phyloP scores from a whole-genome alignment of 1,140 invertebrate species.

The Drosophila seguyi region DNA sequence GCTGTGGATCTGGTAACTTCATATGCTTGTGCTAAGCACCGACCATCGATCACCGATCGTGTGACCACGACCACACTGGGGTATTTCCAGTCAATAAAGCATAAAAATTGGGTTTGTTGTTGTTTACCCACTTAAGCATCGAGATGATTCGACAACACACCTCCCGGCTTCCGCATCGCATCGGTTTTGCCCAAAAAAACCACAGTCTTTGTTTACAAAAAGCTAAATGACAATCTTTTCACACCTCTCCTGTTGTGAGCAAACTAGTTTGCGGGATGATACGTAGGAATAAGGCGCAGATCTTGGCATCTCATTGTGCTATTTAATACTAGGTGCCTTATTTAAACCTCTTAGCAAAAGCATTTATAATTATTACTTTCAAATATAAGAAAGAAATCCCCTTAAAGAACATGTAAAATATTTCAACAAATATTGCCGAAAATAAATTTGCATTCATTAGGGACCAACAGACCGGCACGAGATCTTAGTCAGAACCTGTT shows the following conservation, averaged over 20 bases:
- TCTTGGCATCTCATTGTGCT: constrained; percentile 10
- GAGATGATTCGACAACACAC: constrained; percentile 21
- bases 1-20: constrained; percentile 49
- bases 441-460: constrained; percentile 38
- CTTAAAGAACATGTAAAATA: constrained; percentile 6
- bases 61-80: constrained; percentile 26
- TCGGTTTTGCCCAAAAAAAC: constrained; percentile 34
- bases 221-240: constrained; percentile 16
- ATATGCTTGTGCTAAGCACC: constrained; percentile 57
- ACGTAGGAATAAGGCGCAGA: background rate
- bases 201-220: constrained; percentile 43
- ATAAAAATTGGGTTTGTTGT: constrained; percentile 27
- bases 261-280: constrained; percentile 18
- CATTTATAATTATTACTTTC: constrained; percentile 16
- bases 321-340: constrained; percentile 13
- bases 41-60: constrained; percentile 48
- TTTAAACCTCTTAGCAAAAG: constrained; percentile 15
- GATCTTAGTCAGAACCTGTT: constrained; percentile 28
- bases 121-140: constrained; percentile 31
- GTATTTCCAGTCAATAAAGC: constrained; percentile 42
- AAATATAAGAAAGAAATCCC: constrained; percentile 26
- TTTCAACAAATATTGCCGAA: constrained; percentile 20
- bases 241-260: constrained; percentile 10
- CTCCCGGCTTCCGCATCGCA: constrained; percentile 24
- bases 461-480: constrained; percentile 22